Percentiles rank a stretch among this genome's conserved stretches.
phyloP scores from a whole-genome alignment of 2,888 invertebrate species.

The Nephrotoma flavescens region DNA sequence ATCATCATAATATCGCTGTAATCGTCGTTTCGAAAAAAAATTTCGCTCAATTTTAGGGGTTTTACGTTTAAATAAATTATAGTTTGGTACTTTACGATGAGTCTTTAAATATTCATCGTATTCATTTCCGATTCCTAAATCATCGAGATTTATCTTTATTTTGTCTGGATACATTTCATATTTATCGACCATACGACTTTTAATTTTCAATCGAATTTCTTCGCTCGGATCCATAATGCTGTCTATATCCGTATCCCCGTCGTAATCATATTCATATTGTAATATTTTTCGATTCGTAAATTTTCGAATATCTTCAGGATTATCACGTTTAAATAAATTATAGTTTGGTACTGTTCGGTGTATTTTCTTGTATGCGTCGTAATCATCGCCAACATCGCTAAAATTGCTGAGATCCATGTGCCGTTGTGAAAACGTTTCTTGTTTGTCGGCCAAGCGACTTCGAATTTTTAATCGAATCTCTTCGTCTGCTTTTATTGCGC shows the following conservation, averaged over 20 bases:
- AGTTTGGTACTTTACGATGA: neutral
- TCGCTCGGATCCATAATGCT: neutral
- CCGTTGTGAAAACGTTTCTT: too few species aligned
- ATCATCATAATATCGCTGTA: neutral
- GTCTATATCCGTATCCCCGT: neutral
- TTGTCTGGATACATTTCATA: neutral
- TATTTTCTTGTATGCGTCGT: neutral
- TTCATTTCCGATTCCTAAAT: neutral
- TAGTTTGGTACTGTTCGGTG: neutral
- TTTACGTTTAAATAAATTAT: slow-evolving; percentile 1
- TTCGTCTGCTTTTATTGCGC: slow-evolving; percentile 20
- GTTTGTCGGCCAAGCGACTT: neutral
- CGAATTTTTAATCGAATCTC: slow-evolving; percentile 25
- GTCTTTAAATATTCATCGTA: neutral
- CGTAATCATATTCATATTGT: neutral
- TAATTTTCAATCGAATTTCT: neutral
- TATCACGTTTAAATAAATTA: slow-evolving; percentile 1
- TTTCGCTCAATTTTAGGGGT: neutral
- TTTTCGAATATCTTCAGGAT: neutral
- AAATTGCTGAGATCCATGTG: neutral
- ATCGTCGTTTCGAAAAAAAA: neutral
- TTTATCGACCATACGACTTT: neutral
- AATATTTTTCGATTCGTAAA: neutral
- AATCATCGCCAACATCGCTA: neutral
- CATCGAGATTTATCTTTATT: neutral